phyloP scores from a whole-genome alignment of 2,888 invertebrate species.

The Dione vanillae region DNA sequence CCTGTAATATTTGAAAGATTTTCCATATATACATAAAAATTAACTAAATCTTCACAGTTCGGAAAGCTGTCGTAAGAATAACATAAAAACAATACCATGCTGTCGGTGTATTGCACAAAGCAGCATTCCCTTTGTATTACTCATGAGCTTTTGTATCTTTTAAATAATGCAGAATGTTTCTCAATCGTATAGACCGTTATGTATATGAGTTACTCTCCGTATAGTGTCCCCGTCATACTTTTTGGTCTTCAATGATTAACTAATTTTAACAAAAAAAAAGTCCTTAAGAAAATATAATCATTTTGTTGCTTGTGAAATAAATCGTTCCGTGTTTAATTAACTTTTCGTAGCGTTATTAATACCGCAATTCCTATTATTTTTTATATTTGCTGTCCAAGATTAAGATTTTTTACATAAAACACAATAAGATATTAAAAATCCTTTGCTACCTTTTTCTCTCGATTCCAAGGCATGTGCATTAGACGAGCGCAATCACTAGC shows the following conservation, averaged over 20 bases:
- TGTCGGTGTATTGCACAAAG: constrained; percentile 13
- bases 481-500: too few relatives aligned
- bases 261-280: too few relatives aligned
- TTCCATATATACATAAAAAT: not conserved
- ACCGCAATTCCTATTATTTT: constrained; percentile 40
- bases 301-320: constrained; percentile 31
- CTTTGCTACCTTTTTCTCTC: constrained; percentile 31
- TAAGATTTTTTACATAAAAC: constrained; percentile 40
- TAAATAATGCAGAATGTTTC: constrained; percentile 32
- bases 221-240: not conserved
- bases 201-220: too few relatives aligned
- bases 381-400: constrained; percentile 36
- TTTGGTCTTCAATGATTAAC: constrained; percentile 1
- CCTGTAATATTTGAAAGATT: too few relatives aligned
- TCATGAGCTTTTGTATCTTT: constrained; percentile 42
- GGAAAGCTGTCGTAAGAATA: not conserved
- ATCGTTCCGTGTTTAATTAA: constrained; percentile 44
- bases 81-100: not conserved
- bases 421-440: constrained; percentile 39
- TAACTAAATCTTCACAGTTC: not conserved
- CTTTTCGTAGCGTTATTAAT: constrained; percentile 37
- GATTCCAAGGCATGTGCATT: too few relatives aligned
- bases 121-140: constrained; percentile 51
- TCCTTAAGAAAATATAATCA: constrained; percentile 26
- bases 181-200: not conserved